Percentiles rank a stretch among this genome's conserved stretches.
phyloP scores from a whole-genome alignment of 2,888 invertebrate genomes.

The Lepidochrysops patricia region DNA sequence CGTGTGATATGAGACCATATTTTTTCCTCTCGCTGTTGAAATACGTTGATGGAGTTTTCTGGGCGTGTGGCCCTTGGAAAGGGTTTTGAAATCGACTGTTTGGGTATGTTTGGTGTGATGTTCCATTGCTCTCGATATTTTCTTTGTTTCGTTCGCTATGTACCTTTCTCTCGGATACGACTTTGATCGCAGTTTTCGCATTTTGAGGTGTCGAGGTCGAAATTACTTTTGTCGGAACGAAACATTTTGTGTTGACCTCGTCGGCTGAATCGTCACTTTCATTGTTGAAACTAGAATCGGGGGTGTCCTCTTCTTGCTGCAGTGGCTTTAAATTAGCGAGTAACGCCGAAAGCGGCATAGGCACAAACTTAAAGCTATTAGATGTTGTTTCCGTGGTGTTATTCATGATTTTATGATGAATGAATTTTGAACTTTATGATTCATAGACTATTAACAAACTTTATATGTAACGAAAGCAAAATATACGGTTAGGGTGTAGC shows the following conservation, averaged over 20 bases:
- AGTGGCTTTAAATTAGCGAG: conserved; percentile 55
- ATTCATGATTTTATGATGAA: conserved; percentile 43
- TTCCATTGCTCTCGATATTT: conserved; percentile 35
- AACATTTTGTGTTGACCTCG: conserved; percentile 33
- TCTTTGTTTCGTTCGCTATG: conserved; percentile 43
- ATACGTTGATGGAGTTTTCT: conserved; percentile 22
- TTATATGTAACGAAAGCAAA: too few relatives aligned
- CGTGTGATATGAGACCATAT: conserved; percentile 37
- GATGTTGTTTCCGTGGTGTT: conserved; percentile 53
- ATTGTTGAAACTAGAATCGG: conserved; percentile 47
- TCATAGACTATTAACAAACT: too few relatives aligned
- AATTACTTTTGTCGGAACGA: conserved; percentile 34
- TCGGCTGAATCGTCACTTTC: conserved; percentile 52
- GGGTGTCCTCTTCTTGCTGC: conserved; percentile 39
- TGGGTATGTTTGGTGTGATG: conserved; percentile 37
- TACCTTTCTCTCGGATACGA: conserved; percentile 46
- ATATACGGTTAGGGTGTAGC: too few relatives aligned
- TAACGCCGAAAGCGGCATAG: conserved; percentile 64
- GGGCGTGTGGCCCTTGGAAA: conserved; percentile 26
- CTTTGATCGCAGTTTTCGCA: conserved; percentile 36
- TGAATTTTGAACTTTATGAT: too few relatives aligned
- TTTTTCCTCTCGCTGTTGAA: conserved; percentile 33
- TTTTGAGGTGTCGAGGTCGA: conserved; percentile 40
- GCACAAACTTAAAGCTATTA: conserved; percentile 59
- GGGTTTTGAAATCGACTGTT: conserved; percentile 35